phyloP scores from a whole-genome alignment of 2,888 invertebrate species.

The Spilarctia lutea region DNA sequence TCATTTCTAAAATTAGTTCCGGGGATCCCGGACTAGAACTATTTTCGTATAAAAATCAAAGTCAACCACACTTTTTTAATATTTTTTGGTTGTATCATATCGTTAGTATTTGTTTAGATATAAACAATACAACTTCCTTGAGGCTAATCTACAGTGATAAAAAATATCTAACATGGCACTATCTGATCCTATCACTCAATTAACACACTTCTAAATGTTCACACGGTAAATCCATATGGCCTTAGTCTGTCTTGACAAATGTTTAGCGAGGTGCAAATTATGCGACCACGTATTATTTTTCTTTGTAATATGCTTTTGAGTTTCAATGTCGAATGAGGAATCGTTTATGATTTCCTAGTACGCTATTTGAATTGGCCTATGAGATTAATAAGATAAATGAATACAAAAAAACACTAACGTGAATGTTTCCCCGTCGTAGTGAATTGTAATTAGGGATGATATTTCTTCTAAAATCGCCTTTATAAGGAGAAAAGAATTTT shows the following conservation, averaged over 20 bases:
- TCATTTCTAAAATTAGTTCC: too few species aligned
- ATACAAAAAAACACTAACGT: not conserved
- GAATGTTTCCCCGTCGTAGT: too few species aligned
- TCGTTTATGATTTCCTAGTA: not conserved
- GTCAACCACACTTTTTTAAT: not conserved
- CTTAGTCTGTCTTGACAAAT: constrained; percentile 2
- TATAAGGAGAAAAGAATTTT: too few species aligned
- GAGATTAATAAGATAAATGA: too few species aligned
- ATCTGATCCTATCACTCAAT: not conserved
- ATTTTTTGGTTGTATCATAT: not conserved
- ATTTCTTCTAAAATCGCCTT: too few species aligned
- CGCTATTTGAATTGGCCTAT: not conserved
- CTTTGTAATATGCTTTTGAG: not conserved
- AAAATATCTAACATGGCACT: not conserved
- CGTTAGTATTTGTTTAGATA: not conserved
- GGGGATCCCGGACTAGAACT: too few species aligned
- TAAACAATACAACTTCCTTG: not conserved
- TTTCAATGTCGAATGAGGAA: not conserved
- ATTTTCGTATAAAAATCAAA: not conserved
- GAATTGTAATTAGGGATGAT: too few species aligned
- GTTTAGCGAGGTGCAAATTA: constrained; percentile 1
- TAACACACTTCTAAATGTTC: not conserved
- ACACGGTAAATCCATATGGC: not conserved
- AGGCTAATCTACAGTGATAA: not conserved
- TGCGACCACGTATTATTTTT: constrained; percentile 1